These are phyloP conservation scores for Mico argentatus DNA, from an alignment of 2,797 vertebrate genomes.

Conservation along the genomic window DNA sequence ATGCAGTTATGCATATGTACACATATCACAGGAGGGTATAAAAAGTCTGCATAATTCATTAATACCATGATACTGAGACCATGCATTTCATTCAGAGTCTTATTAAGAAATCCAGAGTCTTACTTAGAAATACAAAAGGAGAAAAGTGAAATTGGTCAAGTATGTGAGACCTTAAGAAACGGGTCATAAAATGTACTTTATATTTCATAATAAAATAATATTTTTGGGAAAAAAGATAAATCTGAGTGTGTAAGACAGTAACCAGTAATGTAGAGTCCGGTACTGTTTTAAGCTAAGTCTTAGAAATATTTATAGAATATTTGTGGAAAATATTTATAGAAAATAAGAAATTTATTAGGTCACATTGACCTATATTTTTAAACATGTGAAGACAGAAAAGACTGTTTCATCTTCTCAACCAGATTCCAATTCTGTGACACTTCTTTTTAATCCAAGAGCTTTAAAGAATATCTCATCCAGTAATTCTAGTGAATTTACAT, in stretches of 20 bases:
- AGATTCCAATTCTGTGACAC: not conserved
- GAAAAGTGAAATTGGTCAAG: not conserved
- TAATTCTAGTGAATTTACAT: not conserved
- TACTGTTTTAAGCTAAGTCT: not conserved
- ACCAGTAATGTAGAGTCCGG: not conserved
- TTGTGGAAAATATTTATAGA: not conserved
- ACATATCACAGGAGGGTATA: not conserved
- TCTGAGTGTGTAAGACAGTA: not conserved
- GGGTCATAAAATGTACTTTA: not conserved
- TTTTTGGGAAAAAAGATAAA: not conserved
- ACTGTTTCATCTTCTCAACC: not conserved
- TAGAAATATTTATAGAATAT: not conserved
- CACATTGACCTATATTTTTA: not conserved
- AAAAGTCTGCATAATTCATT: not conserved
- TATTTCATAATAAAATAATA: conserved; percentile 14
- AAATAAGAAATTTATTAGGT: not conserved
- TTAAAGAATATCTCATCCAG: not conserved
- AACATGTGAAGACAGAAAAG: not conserved
- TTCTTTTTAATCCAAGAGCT: not conserved
- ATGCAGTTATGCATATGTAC: not conserved
- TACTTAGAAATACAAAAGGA: conserved; percentile 28
- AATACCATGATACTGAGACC: not conserved
- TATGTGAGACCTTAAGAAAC: not conserved
- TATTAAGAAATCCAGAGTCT: not conserved
- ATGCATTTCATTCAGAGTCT: not conserved